These are phyloP conservation scores for Eurystomus gularis DNA, from an alignment of 2,113 vertebrate species.

Conservation along the genomic window DNA sequence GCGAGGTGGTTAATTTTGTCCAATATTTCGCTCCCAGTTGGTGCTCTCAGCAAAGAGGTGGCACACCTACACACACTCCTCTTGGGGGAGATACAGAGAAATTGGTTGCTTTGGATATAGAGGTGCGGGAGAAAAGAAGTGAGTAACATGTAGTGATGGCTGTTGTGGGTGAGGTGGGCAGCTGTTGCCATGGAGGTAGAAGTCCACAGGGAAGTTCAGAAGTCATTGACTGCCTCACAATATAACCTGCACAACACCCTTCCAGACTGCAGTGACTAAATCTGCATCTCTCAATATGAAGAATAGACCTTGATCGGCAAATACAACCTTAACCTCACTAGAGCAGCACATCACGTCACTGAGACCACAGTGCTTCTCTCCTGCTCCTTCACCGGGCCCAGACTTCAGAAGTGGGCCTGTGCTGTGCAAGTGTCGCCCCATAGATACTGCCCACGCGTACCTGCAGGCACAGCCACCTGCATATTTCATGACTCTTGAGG, in stretches of 20 bases:
- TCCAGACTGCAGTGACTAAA: too few relatives aligned
- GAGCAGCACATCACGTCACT: neutral
- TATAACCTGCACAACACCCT: neutral
- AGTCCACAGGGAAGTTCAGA: neutral
- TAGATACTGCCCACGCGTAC: neutral
- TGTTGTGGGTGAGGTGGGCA: neutral
- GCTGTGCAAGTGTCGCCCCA: fast-evolving
- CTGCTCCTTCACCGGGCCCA: neutral
- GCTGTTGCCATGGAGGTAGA: neutral
- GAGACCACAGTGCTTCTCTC: neutral
- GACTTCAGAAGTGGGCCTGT: neutral
- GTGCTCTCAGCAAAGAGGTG: neutral
- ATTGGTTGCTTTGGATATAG: neutral
- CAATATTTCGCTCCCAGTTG: neutral
- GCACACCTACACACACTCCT: neutral
- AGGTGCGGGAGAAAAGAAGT: neutral
- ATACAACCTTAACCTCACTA: neutral
- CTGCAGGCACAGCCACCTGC: neutral
- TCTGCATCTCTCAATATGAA: neutral
- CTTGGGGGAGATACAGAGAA: neutral
- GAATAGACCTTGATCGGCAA: neutral
- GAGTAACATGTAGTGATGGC: fast-evolving
- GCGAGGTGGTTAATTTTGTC: neutral
- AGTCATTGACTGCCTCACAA: neutral
- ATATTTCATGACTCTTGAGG: neutral